A percentile compares a stretch with the other conserved stretches of the same genome.
Conservation (phyloP, 2,113 vertebrate species). For the Tupaia chinensis region DNA sequence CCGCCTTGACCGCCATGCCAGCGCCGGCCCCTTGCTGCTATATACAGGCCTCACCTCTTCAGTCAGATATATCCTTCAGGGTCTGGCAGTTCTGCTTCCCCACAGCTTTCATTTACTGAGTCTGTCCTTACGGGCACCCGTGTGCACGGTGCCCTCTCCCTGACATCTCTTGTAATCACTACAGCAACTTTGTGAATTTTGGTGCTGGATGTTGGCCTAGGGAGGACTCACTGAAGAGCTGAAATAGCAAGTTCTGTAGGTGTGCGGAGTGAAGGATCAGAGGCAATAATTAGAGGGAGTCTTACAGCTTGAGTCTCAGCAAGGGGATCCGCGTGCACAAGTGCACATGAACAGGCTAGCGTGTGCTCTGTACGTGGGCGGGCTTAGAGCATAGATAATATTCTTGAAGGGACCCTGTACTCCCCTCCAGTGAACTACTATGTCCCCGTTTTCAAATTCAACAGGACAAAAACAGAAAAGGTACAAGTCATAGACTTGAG, state of each 20-base stretch:
- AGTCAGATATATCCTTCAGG: neutral
- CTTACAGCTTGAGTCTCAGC: neutral
- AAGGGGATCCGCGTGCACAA: neutral
- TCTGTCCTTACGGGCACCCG: neutral
- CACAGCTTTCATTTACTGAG: neutral
- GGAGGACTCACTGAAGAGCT: neutral
- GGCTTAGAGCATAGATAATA: neutral
- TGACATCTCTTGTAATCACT: neutral
- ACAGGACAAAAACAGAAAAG: neutral
- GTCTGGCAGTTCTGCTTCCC: constrained; percentile 4
- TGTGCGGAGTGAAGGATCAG: neutral
- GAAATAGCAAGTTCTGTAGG: neutral
- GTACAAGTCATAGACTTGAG: neutral
- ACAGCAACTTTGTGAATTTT: neutral
- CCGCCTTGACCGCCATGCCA: no score
- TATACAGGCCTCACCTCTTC: neutral
- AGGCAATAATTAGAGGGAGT: neutral
- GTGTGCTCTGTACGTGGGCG: neutral
- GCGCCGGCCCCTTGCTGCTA: no score
- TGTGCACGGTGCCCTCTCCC: neutral
- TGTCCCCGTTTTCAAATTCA: neutral
- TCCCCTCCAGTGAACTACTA: neutral
- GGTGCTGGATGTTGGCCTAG: neutral
- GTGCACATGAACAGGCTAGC: rapidly evolving
- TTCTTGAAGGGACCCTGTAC: neutral